A percentile compares a stretch with the other conserved stretches of the same genome.
Evolutionary conservation across 2,888 invertebrate genomes (phyloP).

Genomic region (Vandiemenella viatica): DNA sequence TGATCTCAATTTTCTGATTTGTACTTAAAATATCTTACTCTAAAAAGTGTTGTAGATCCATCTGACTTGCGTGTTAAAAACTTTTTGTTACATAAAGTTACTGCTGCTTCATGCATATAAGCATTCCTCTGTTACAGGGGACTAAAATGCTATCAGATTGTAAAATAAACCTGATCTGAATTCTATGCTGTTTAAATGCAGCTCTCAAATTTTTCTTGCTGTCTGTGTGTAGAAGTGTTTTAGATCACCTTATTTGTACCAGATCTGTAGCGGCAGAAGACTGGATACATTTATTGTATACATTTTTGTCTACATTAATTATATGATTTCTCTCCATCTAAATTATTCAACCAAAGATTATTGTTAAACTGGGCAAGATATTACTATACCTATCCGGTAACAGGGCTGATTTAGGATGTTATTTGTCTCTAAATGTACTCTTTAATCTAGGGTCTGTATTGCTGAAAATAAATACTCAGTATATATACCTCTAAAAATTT

Average conservation of each 20-base stretch:
- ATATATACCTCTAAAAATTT: no score
- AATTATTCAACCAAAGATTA: slow-evolving; percentile 14
- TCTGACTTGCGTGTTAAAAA: not conserved
- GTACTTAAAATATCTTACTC: slow-evolving; percentile 13
- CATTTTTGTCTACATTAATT: no score
- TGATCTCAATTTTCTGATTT: slow-evolving; percentile 17
- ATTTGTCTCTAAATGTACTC: slow-evolving; percentile 2
- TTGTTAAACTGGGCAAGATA: slow-evolving; percentile 7
- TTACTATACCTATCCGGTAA: slow-evolving; percentile 8
- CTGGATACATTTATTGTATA: no score
- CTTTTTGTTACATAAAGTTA: not conserved
- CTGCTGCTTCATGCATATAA: not conserved
- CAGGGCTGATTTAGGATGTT: slow-evolving; percentile 11
- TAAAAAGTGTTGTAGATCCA: slow-evolving; percentile 1
- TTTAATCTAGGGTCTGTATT: slow-evolving; percentile 9
- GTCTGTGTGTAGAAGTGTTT: slow-evolving; percentile 14
- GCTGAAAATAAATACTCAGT: no score
- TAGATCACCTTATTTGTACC: slow-evolving; percentile 13
- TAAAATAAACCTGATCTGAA: not conserved
- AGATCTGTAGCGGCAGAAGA: slow-evolving; percentile 10
- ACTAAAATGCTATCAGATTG: not conserved
- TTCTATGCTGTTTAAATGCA: not conserved
- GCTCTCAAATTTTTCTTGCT: slow-evolving; percentile 6
- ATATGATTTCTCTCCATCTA: slow-evolving; percentile 10
- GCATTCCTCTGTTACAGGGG: not conserved